phyloP scores from a whole-genome alignment of 2,888 invertebrate genomes.

The Amblyteles armatorius region DNA sequence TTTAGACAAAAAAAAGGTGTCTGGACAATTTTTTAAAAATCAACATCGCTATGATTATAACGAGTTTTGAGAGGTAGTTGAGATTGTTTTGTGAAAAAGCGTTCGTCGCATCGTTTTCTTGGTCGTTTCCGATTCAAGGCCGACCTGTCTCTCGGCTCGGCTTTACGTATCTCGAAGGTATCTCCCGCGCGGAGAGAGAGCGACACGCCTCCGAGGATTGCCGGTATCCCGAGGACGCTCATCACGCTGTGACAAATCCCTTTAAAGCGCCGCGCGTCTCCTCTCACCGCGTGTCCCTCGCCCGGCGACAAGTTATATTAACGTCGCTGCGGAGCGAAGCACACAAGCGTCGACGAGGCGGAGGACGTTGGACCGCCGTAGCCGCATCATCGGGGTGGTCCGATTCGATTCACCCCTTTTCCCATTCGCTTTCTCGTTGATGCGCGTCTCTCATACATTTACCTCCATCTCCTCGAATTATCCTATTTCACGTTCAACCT shows the following conservation, averaged over 20 bases:
- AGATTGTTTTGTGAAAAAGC: constrained; percentile 53
- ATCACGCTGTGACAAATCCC: constrained; percentile 75
- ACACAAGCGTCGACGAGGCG: constrained; percentile 53
- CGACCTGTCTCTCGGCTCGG: constrained; percentile 64
- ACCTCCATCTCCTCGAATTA: constrained; percentile 2
- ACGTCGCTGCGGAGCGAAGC: constrained; percentile 55
- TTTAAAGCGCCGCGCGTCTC: constrained; percentile 72
- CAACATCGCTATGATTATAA: background rate
- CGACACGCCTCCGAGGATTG: constrained; percentile 71
- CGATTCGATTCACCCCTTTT: constrained; percentile 73
- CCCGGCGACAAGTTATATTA: constrained; percentile 65
- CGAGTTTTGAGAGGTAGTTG: constrained; percentile 5
- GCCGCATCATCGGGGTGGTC: constrained; percentile 69
- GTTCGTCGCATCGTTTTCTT: constrained; percentile 37
- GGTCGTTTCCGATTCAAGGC: constrained; percentile 64
- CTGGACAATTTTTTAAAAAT: background rate
- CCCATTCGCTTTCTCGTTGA: constrained; percentile 66
- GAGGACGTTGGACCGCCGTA: constrained; percentile 30
- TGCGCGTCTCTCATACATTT: constrained; percentile 54
- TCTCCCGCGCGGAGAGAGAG: constrained; percentile 47
- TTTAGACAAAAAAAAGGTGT: background rate
- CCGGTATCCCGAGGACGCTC: constrained; percentile 68
- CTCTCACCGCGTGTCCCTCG: constrained; percentile 19
- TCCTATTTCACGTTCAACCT: background rate
- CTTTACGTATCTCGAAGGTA: constrained; percentile 56